Evolutionary conservation across 2,113 vertebrate species (phyloP), one percentile per base, ranked within the genome.

Genomic region (Guaruba guarouba): DNA sequence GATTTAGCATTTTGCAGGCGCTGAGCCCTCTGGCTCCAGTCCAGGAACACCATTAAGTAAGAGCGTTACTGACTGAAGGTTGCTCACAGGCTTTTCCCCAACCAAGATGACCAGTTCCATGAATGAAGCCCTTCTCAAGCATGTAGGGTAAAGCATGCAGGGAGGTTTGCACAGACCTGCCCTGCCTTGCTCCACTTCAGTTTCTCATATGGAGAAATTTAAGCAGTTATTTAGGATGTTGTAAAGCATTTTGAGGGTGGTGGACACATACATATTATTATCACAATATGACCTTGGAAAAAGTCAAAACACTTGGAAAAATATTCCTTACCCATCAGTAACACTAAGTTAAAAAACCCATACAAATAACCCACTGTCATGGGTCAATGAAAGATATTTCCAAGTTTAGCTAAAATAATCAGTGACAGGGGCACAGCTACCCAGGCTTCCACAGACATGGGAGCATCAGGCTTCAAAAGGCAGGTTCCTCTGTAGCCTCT

Each of bases 361-460:
- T 29, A 54, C 52, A 20, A 13, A 48, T 24, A 63, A 23, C 25
- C 41, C 69, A 13, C 16, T 4, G 0, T 0, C 1, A 14, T 1
- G 41, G 62, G 37, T 49, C 51, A 43, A 2, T 1, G 17, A 41
- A 16, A 44, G 67, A 35, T 11, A 24, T 82, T 91, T 55, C 55
- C 61, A 84, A 71, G 6, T n/a, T 54, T 11, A 51, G 57, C 24
- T 37, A n/a, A 66, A 90, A 69, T 8, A 48, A 75, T 18, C 57
- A 24, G 43, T 0, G 0, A 19, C 11, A 8, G 0, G 5, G 69
- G 33, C 0, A 0, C 18, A 49, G n/a, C 29, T 39, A 9, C 57
- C 23, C 52, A 14, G 57, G n/a, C 43, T 51, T 59, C n/a, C 49
- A 49, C 9, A 37, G 46, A 54, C 46, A 10, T 0, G 17, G 61